A percentile compares a stretch with the other conserved stretches of the same genome.
Conservation (phyloP, 2,888 invertebrate species). For the Andrena camellia region DNA sequence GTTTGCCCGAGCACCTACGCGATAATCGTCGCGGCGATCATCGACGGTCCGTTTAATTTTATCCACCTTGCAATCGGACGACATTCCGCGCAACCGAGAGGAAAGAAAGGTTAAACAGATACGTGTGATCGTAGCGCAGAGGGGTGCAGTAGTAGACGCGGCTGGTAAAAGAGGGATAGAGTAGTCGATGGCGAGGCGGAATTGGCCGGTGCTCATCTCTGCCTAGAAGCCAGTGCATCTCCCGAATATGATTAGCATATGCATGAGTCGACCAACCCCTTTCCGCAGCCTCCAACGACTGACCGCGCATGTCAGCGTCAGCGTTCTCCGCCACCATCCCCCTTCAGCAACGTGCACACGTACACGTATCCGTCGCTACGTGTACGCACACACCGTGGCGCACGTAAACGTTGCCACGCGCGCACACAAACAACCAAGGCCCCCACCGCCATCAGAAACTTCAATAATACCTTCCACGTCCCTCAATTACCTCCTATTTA, state of each 20-base stretch:
- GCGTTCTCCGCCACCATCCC: slow-evolving; percentile 72
- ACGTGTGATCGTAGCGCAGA: slow-evolving; percentile 28
- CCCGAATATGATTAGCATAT: slow-evolving; percentile 82
- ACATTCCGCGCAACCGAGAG: slow-evolving; percentile 22
- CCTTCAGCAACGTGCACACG: slow-evolving; percentile 25
- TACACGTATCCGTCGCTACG: neutral
- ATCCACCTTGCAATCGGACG: slow-evolving; percentile 45
- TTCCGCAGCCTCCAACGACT: slow-evolving; percentile 76
- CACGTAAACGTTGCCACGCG: slow-evolving; percentile 44
- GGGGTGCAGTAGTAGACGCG: slow-evolving; percentile 18
- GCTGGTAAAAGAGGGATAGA: slow-evolving; percentile 56
- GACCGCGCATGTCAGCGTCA: slow-evolving; percentile 81
- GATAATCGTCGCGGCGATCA: slow-evolving; percentile 32
- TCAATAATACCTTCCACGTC: slow-evolving; percentile 80
- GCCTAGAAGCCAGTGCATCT: slow-evolving; percentile 76
- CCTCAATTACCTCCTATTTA: slow-evolving; percentile 82
- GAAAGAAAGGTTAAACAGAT: slow-evolving; percentile 44
- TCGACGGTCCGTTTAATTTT: slow-evolving; percentile 58
- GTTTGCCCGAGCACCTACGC: neutral
- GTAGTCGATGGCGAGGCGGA: slow-evolving; percentile 68
- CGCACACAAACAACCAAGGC: slow-evolving; percentile 58
- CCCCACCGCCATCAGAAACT: slow-evolving; percentile 77
- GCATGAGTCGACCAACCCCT: slow-evolving; percentile 79
- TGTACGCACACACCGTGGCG: slow-evolving; percentile 8
- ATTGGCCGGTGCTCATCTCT: slow-evolving; percentile 74